Percentiles rank a stretch among this genome's conserved stretches.
These are phyloP conservation scores for Turnix velox DNA, from an alignment of 2,113 vertebrate genomes.

Conservation along the genomic window DNA sequence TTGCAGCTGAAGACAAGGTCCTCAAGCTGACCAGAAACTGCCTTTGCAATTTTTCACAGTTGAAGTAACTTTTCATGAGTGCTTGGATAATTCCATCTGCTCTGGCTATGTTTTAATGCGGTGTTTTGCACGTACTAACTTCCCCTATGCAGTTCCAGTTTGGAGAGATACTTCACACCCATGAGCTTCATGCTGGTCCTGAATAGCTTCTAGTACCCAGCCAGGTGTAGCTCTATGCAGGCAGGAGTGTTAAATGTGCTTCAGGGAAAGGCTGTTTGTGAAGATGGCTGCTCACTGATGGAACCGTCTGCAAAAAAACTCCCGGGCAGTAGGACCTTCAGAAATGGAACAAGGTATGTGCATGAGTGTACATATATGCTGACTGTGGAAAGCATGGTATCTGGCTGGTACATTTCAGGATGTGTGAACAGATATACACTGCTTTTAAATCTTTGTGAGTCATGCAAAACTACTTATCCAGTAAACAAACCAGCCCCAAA, in stretches of 20 bases:
- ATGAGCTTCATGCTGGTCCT: background rate
- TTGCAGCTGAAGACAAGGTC: background rate
- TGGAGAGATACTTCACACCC: background rate
- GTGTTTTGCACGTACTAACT: background rate
- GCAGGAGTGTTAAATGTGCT: background rate
- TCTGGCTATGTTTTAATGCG: background rate
- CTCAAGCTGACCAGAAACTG: background rate
- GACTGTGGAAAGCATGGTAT: background rate
- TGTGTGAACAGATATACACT: background rate
- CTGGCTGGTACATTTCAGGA: background rate
- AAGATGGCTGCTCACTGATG: background rate
- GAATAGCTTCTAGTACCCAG: background rate
- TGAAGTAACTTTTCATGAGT: background rate
- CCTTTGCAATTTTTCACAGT: background rate
- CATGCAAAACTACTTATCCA: background rate
- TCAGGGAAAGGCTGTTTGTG: background rate
- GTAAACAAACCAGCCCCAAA: background rate
- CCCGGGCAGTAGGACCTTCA: background rate
- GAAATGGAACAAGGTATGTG: background rate
- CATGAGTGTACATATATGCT: background rate
- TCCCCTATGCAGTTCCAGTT: background rate
- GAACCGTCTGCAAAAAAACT: background rate
- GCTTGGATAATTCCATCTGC: background rate
- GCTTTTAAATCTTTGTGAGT: background rate
- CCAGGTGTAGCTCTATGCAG: background rate